These are phyloP conservation scores for Sialis fuliginosa DNA, from an alignment of 2,888 invertebrate genomes.

Conservation along the genomic window DNA sequence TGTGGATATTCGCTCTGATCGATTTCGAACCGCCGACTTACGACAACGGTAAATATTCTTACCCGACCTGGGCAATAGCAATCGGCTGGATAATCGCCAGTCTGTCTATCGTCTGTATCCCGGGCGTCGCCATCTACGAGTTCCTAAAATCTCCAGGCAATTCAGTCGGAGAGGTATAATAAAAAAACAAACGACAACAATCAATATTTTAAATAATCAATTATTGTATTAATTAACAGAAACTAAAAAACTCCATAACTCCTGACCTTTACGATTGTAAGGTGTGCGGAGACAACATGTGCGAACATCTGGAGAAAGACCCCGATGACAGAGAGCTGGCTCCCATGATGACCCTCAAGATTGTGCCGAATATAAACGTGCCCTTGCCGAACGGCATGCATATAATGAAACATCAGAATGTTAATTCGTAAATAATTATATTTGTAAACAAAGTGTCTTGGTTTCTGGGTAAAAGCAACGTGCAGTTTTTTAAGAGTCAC, in stretches of 20 bases:
- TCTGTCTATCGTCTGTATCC: slow-evolving; percentile 69
- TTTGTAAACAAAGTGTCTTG: no score
- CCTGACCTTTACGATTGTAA: slow-evolving; percentile 61
- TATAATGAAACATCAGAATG: no score
- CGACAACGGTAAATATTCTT: slow-evolving; percentile 58
- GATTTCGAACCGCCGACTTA: slow-evolving; percentile 77
- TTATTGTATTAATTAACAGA: slow-evolving; percentile 34
- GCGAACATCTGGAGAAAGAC: slow-evolving; percentile 37
- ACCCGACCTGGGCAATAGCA: slow-evolving; percentile 71
- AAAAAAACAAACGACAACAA: neutral
- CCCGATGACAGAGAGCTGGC: slow-evolving; percentile 25
- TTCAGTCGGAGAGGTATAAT: slow-evolving; percentile 48
- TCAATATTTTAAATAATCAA: slow-evolving; percentile 6
- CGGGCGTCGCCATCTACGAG: slow-evolving; percentile 58
- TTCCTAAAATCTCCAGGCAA: slow-evolving; percentile 52
- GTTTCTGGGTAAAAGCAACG: no score
- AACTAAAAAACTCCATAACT: slow-evolving; percentile 53
- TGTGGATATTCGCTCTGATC: slow-evolving; percentile 77
- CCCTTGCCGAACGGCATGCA: neutral
- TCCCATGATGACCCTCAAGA: slow-evolving; percentile 9
- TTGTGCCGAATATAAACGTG: neutral
- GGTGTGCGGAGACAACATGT: slow-evolving; percentile 59
- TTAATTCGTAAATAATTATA: no score
- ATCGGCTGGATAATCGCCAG: slow-evolving; percentile 78
- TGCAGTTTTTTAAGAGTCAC: no score